These are phyloP conservation scores for Spilogale gracilis DNA, from an alignment of 2,113 vertebrate genomes.

Conservation along the genomic window DNA sequence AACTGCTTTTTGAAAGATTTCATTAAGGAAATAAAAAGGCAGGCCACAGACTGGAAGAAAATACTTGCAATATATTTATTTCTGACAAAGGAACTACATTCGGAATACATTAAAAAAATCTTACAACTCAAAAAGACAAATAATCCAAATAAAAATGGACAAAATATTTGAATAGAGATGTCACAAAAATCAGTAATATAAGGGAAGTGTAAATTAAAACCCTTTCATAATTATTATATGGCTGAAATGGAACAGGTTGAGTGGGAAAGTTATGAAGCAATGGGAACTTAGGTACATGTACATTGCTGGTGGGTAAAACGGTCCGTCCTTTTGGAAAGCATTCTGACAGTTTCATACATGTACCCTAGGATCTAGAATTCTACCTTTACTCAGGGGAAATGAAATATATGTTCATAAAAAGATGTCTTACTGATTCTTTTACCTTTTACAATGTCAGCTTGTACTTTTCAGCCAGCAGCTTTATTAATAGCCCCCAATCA, in stretches of 20 bases:
- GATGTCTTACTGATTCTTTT: background rate
- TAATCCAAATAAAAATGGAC: background rate
- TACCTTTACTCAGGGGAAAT: background rate
- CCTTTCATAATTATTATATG: background rate
- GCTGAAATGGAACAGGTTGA: background rate
- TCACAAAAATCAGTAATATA: background rate
- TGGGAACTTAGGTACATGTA: background rate
- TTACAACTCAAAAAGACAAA: background rate
- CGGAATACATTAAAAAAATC: background rate
- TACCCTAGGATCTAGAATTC: background rate
- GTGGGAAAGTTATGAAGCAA: background rate
- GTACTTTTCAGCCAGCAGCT: background rate
- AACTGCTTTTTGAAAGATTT: background rate
- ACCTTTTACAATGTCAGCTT: background rate
- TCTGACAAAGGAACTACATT: background rate
- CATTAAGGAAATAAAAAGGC: background rate
- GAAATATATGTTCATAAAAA: background rate
- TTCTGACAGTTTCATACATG: background rate
- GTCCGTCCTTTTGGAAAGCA: background rate
- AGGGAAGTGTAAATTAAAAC: background rate
- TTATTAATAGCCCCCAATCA: background rate
- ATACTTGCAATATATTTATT: background rate
- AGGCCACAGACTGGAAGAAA: background rate
- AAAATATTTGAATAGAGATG: background rate
- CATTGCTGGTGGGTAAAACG: background rate